Percentiles rank a stretch among this genome's conserved stretches.
These are phyloP conservation scores for Microcebus ravelobensis DNA, from an alignment of 2,113 vertebrate species.

Conservation along the genomic window DNA sequence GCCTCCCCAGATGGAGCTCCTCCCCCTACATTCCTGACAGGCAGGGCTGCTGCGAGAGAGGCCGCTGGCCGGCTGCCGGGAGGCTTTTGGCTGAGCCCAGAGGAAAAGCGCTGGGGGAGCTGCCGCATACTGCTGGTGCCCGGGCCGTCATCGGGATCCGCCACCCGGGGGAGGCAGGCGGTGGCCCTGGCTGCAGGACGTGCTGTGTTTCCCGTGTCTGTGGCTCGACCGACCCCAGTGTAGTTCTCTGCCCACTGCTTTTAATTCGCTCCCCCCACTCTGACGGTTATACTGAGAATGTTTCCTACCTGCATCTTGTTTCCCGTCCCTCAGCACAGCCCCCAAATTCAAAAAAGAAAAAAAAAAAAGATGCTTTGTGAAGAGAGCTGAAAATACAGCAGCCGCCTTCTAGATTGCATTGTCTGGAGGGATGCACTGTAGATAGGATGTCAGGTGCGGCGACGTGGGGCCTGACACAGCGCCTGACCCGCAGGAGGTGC, in stretches of 20 bases:
- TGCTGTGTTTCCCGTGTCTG: background rate
- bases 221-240: background rate
- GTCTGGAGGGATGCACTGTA: too few relatives aligned
- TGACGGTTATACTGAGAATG: background rate
- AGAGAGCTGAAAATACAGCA: background rate
- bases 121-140: background rate
- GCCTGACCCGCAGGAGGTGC: background rate
- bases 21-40: background rate
- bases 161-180: background rate
- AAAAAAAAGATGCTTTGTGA: background rate
- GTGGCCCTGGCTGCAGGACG: fast-evolving
- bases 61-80: background rate
- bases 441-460: fast-evolving
- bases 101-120: background rate
- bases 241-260: fast-evolving
- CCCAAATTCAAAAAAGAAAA: background rate
- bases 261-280: background rate
- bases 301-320: background rate
- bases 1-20: background rate
- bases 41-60: background rate
- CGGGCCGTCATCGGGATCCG: fast-evolving
- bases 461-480: background rate
- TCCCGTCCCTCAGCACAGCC: background rate
- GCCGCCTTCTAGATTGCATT: too few relatives aligned
- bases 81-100: background rate